Conservation (phyloP, 2,888 invertebrate genomes). For the Sepiola atlantica region DNA sequence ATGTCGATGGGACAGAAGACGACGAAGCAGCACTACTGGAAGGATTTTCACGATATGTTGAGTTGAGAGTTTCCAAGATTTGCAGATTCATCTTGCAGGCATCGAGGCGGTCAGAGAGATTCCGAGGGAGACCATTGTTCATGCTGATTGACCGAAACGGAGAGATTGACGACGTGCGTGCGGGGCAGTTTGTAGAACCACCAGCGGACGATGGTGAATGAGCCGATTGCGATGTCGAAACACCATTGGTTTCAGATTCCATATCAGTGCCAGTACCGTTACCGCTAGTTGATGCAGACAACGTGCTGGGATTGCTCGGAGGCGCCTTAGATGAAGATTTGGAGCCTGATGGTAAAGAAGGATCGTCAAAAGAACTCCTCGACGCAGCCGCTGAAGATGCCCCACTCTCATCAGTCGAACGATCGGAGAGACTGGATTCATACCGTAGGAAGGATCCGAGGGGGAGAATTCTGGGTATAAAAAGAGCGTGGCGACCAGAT, state of each 20-base stretch:
- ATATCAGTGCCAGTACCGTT: not conserved
- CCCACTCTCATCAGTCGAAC: not conserved
- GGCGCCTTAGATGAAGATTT: not conserved
- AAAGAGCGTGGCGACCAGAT: not conserved
- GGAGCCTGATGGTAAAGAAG: not conserved
- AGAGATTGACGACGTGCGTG: slow-evolving; percentile 33
- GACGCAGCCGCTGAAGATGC: not conserved
- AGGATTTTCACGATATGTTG: slow-evolving; percentile 40
- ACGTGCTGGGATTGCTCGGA: not conserved
- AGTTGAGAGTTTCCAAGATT: slow-evolving; percentile 36
- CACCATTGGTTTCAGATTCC: not conserved
- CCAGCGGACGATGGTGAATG: not conserved
- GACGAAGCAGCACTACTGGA: not conserved
- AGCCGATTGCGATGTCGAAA: not conserved
- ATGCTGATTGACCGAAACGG: slow-evolving; percentile 40
- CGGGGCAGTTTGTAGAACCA: not conserved
- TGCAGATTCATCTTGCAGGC: slow-evolving; percentile 40
- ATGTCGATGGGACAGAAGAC: not conserved
- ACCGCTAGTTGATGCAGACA: not conserved
- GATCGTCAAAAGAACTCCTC: not conserved
- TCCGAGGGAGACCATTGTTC: slow-evolving; percentile 39
- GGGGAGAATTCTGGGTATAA: not conserved
- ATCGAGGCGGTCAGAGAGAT: slow-evolving; percentile 34
- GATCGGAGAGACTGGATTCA: not conserved
- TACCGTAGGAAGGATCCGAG: not conserved